Percentiles rank a stretch among this genome's conserved stretches.
Conservation (phyloP, 2,113 vertebrate genomes). For the Sus scrofa region DNA sequence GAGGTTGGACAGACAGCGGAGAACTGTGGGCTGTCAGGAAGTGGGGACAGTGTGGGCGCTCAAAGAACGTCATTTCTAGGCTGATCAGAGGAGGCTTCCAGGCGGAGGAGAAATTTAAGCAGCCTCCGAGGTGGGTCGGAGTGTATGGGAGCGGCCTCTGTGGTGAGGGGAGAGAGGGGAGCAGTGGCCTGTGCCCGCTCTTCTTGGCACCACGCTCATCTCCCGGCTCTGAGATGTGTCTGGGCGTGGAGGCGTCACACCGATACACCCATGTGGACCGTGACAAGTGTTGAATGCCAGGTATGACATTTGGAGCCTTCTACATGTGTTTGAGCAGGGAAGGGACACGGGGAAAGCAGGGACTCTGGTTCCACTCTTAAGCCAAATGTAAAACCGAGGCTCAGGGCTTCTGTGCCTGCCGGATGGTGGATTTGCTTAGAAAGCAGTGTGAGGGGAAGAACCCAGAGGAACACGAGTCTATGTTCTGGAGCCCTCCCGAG, state of each 20-base stretch:
- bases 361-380: not conserved
- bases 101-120: not conserved
- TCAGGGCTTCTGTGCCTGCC: not conserved
- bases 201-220: not conserved
- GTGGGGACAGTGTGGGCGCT: not conserved
- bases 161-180: no score
- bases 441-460: not conserved
- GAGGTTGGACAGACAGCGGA: not conserved
- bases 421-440: not conserved
- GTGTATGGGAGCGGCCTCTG: no score
- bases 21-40: not conserved
- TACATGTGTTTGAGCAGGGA: not conserved
- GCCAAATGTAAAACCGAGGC: not conserved
- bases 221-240: not conserved
- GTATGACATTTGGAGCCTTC: not conserved
- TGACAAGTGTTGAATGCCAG: not conserved
- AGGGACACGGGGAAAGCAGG: not conserved
- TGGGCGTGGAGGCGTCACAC: accelerated
- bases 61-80: not conserved
- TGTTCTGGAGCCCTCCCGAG: not conserved
- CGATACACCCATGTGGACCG: accelerated
- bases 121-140: not conserved
- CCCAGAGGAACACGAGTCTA: not conserved
- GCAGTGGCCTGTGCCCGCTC: accelerated
- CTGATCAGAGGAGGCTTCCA: not conserved